Base-by-base conservation (phyloP, 2,797 vertebrate genomes). In the Taeniopygia guttata region DNA sequence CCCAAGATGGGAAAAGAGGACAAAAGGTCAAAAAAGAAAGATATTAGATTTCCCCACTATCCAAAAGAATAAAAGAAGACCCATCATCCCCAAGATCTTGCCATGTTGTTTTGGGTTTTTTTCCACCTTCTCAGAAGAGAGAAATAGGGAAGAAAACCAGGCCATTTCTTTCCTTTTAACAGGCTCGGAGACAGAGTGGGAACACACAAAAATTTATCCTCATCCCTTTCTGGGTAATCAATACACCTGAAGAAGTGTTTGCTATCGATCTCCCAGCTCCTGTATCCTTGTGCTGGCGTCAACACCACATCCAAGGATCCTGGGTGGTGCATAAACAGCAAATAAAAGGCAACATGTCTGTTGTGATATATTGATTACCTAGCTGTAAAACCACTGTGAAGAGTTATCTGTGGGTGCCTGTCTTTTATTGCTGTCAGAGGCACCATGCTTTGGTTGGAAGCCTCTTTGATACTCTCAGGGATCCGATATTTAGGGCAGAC, bases 371-470 rank as follows among this genome's bases (percentile, higher is more conserved):
- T 86, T 76, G 87, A 94, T 96, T 91, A 87, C 46, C 66, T 75
- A 76, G 80, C 70, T 94, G 84, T 82, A 78, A 96, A 92, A 77
- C 90, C 76, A 93, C 91, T 93, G 89, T 46, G 67, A 95, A 96
- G 88, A 91, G 92, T 85, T 94, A 79, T 95, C 87, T 7, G 4
- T 43, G 83, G 84, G 36, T 84, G 25, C 68, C 58, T 66, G 78
- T 51, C 72, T 63, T 87, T 94, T 90, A 72, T 73, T 80, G 87
- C 63, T 91, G 90, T 60, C 36, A 29, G 63, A 96, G 75, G 81
- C 32, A 43, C 1, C 1, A 29, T n/a, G 30, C 46, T 84, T 64
- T 27, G 38, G 22, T 48, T 89, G 55, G 88, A 91, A 92, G 55
- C 48, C 76, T 49, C 86, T 87, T 74, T 88, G 85, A 79, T 75